Percentiles rank a stretch among this genome's conserved stretches.
phyloP scores from a whole-genome alignment of 2,888 invertebrate species.

The Acanthosepion pharaonis region DNA sequence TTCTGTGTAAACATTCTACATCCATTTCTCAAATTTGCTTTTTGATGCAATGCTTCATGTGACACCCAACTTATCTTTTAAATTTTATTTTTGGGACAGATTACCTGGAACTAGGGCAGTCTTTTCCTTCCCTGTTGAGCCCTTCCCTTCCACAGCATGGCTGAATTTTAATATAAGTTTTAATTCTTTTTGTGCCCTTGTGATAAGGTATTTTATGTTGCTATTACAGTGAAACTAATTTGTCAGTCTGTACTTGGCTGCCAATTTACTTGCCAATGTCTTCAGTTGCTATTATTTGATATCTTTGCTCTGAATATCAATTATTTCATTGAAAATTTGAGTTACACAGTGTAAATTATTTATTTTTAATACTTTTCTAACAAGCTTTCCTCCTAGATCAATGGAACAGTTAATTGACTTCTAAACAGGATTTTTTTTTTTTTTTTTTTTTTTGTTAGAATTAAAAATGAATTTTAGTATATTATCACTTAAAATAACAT shows the following conservation, averaged over 20 bases:
- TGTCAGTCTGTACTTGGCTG: background rate
- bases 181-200: slow-evolving; percentile 15
- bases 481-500: no score
- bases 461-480: no score
- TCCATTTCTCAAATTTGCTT: background rate
- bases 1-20: background rate
- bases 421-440: no score
- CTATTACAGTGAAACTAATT: background rate
- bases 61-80: background rate
- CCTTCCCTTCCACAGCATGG: background rate
- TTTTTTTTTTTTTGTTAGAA: no score
- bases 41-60: background rate
- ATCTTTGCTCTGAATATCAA: background rate
- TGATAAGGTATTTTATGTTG: slow-evolving; percentile 1
- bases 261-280: background rate
- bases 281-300: background rate
- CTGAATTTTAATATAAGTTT: background rate
- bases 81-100: background rate
- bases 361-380: no score
- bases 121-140: background rate
- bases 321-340: background rate
- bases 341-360: background rate
- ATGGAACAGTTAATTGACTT: no score
- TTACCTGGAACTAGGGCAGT: no score
- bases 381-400: no score